These are phyloP conservation scores for Silurus glanis DNA, from an alignment of 2,113 vertebrate genomes.

Conservation along the genomic window DNA sequence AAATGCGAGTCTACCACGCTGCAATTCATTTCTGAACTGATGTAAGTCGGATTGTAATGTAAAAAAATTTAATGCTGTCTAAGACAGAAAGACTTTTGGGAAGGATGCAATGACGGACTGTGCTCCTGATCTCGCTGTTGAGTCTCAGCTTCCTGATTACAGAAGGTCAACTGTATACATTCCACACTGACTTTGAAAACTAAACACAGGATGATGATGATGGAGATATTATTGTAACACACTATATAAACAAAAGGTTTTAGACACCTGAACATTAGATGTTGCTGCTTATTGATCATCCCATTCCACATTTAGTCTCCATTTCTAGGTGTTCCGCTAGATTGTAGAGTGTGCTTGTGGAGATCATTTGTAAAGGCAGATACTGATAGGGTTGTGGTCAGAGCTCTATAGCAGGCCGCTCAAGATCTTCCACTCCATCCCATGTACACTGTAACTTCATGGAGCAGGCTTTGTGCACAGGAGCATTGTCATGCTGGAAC, in stretches of 20 bases:
- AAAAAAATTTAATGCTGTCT: background rate
- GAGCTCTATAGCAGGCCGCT: no score
- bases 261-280: no score
- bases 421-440: no score
- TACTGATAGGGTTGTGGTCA: no score
- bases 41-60: conserved; percentile 57
- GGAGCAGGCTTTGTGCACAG: no score
- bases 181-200: background rate
- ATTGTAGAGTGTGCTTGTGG: no score
- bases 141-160: conserved; percentile 6
- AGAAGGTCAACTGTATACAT: background rate
- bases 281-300: no score
- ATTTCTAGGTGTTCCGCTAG: no score
- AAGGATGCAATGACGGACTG: background rate
- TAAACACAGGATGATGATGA: background rate
- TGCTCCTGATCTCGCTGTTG: background rate
- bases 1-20: conserved; percentile 43
- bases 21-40: conserved; percentile 38
- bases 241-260: background rate
- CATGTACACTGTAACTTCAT: no score
- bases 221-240: background rate
- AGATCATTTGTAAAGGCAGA: no score
- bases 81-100: background rate
- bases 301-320: no score
- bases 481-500: no score